Evolutionary conservation across 30 jellyfish, hydroid and myxozoan genomes (phyloP).

Genomic region (Catostylus mosaicus): DNA sequence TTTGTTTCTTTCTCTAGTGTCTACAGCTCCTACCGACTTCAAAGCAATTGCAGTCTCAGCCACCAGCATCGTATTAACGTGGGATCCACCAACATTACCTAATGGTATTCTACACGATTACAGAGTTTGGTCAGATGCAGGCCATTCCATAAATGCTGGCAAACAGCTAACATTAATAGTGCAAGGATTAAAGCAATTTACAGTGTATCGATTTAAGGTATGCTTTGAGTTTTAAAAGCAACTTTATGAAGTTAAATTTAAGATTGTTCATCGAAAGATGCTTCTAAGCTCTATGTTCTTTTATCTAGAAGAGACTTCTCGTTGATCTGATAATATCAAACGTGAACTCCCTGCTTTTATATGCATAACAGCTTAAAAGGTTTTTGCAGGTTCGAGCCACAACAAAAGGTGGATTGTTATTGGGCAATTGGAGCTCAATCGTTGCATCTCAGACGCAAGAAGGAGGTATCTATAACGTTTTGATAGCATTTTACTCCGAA

Average conservation of each 20-base stretch:
- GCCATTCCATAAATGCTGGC: conserved; percentile 17
- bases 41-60: conserved; percentile 37
- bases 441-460: background rate
- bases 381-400: conserved; percentile 41
- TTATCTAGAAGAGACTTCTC: background rate
- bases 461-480: background rate
- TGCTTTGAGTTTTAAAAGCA: too few species aligned
- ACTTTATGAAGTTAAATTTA: background rate
- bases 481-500: background rate
- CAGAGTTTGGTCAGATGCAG: conserved; percentile 12
- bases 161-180: background rate
- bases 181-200: conserved; percentile 1
- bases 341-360: background rate
- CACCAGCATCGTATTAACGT: conserved; percentile 29
- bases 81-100: conserved; percentile 58
- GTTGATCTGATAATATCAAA: too few species aligned
- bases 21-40: conserved; percentile 50
- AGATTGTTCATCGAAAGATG: background rate
- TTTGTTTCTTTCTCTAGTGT: conserved; percentile 16
- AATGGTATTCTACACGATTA: conserved; percentile 74
- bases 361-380: background rate
- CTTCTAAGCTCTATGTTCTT: background rate
- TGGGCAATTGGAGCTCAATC: conserved; percentile 29
- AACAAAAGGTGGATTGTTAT: conserved; percentile 30
- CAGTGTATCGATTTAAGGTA: conserved; percentile 35